phyloP scores from a whole-genome alignment of 2,797 vertebrate species.

The Gadopsis marmoratus region DNA sequence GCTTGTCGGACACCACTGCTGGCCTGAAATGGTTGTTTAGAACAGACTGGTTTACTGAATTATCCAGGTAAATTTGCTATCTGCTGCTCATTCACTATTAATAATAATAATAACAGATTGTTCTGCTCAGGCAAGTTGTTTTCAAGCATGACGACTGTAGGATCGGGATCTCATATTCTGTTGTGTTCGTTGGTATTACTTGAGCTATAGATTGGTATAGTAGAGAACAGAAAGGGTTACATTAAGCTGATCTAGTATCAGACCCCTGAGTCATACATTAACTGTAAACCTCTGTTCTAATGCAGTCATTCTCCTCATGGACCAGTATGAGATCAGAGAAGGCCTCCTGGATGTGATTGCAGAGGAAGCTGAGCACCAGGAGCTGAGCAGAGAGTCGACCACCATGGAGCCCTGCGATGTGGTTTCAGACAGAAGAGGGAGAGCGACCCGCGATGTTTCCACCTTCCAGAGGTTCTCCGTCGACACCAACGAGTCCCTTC shows the following conservation, averaged over 20 bases:
- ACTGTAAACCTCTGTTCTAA: conserved; percentile 6
- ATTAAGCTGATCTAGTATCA: background rate
- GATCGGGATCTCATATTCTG: background rate
- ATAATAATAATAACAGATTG: background rate
- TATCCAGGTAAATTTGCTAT: conserved; percentile 62
- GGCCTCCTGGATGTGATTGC: conserved; percentile 84
- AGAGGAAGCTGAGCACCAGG: conserved; percentile 80
- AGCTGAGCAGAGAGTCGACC: conserved; percentile 46
- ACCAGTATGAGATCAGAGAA: conserved; percentile 86
- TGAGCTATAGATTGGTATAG: background rate
- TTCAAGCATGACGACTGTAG: background rate
- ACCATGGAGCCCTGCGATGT: conserved; percentile 55
- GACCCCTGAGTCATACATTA: background rate
- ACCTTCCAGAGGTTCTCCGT: conserved; percentile 77
- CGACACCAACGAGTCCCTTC: conserved; percentile 76
- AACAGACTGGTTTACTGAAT: conserved; percentile 38
- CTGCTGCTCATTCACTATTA: background rate
- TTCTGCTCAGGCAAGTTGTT: background rate
- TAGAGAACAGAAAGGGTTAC: background rate
- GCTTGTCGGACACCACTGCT: conserved; percentile 62
- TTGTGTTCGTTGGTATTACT: background rate
- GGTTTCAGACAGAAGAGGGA: conserved; percentile 41
- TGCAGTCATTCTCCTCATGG: conserved; percentile 74
- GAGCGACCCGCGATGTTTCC: conserved; percentile 20
- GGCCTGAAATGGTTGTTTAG: conserved; percentile 48